A percentile compares a stretch with the other conserved stretches of the same genome.
Evolutionary conservation across 2,888 invertebrate genomes (phyloP).

Genomic region (Protodeltote pygarga): DNA sequence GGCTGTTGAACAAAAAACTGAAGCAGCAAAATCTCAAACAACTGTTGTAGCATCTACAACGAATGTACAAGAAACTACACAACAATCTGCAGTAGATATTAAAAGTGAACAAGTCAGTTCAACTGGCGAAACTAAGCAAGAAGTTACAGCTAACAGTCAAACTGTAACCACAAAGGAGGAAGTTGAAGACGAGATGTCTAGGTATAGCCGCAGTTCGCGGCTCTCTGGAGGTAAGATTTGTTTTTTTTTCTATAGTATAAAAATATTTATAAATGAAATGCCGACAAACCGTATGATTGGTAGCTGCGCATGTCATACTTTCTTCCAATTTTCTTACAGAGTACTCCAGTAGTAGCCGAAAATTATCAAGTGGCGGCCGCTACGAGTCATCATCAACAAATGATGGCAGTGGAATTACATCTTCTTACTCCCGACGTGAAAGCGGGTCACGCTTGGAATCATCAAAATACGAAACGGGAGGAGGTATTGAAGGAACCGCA

Average conservation of each 20-base stretch:
- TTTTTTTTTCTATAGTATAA: too few species aligned
- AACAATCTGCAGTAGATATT: conserved; percentile 48
- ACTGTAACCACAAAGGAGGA: conserved; percentile 74
- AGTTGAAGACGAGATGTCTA: conserved; percentile 84
- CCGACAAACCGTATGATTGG: too few species aligned
- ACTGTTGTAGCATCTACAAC: conserved; percentile 36
- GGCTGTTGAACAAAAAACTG: conserved; percentile 27
- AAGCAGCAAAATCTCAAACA: conserved; percentile 20
- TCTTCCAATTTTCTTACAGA: conserved; percentile 53
- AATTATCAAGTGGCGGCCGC: conserved; percentile 71
- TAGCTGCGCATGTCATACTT: too few species aligned
- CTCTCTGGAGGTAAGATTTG: conserved; percentile 86
- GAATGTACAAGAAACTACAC: conserved; percentile 42
- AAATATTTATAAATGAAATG: too few species aligned
- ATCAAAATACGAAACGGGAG: conserved; percentile 65
- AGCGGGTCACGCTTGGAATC: conserved; percentile 74
- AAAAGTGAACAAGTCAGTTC: conserved; percentile 44
- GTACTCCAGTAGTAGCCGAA: conserved; percentile 79
- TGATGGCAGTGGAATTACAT: conserved; percentile 66
- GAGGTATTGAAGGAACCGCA: conserved; percentile 68
- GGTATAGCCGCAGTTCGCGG: conserved; percentile 88
- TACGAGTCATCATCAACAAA: conserved; percentile 74
- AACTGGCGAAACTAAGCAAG: conserved; percentile 52
- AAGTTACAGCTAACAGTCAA: conserved; percentile 66
- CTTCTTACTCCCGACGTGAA: conserved; percentile 74